Conservation (phyloP, 2,888 invertebrate species). For the Lysandra coridon region DNA sequence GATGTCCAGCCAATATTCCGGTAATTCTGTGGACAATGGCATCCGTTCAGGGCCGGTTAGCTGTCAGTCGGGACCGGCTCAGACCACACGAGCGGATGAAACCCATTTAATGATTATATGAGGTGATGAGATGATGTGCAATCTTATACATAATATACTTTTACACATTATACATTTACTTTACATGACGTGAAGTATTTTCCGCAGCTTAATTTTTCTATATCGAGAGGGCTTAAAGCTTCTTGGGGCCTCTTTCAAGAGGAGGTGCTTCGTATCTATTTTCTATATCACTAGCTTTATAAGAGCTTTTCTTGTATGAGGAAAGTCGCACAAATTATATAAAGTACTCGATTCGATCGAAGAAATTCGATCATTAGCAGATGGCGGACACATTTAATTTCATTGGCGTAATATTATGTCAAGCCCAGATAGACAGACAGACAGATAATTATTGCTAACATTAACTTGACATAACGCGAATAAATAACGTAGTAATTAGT, state of each 20-base stretch:
- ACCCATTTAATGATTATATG: neutral
- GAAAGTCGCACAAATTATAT: neutral
- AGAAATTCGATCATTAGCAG: neutral
- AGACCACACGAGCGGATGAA: constrained; percentile 7
- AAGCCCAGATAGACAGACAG: too few relatives aligned
- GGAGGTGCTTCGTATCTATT: constrained; percentile 12
- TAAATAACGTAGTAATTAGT: too few relatives aligned
- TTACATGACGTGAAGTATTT: neutral
- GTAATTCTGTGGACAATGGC: neutral
- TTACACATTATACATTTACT: neutral
- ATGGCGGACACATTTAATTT: too few relatives aligned
- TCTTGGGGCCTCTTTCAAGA: neutral
- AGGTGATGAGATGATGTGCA: too few relatives aligned
- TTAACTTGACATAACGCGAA: too few relatives aligned
- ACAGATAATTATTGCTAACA: too few relatives aligned
- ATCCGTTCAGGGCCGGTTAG: neutral
- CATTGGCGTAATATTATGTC: too few relatives aligned
- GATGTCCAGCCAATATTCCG: constrained; percentile 4
- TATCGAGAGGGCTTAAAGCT: neutral
- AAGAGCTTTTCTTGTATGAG: neutral
- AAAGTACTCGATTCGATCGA: neutral
- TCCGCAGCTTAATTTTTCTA: constrained; percentile 12
- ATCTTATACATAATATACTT: too few relatives aligned
- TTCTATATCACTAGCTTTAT: neutral
- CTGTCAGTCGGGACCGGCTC: neutral